phyloP scores from a whole-genome alignment of 1,140 invertebrate genomes.

The Drosophila azteca region DNA sequence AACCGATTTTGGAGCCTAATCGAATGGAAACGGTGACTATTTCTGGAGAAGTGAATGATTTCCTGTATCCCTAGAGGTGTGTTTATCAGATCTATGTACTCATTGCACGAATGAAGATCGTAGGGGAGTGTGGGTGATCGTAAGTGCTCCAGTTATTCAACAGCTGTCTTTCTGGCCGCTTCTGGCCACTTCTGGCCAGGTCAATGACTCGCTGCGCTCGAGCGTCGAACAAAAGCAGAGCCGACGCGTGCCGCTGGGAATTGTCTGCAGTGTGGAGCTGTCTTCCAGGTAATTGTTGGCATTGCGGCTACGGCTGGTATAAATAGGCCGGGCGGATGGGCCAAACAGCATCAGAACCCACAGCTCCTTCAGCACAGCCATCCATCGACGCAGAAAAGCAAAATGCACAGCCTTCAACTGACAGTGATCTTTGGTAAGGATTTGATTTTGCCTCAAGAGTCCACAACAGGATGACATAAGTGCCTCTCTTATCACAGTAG shows the following conservation, averaged over 20 bases:
- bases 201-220: constrained; percentile 2
- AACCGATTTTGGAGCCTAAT: no score
- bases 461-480: background rate
- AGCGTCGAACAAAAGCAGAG: constrained; percentile 4
- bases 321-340: constrained; percentile 9
- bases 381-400: background rate
- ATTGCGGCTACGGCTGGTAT: background rate
- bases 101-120: no score
- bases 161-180: constrained; percentile 16
- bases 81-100: no score
- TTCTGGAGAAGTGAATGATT: no score
- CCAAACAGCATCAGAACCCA: constrained; percentile 13
- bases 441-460: no score
- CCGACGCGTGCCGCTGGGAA: constrained; percentile 4
- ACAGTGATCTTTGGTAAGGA: constrained; percentile 24
- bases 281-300: constrained; percentile 23
- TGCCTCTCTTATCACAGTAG: background rate
- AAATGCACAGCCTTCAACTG: constrained; percentile 16
- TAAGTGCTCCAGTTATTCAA: background rate
- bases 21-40: no score
- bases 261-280: constrained; percentile 1
- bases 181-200: background rate
- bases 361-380: background rate
- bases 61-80: no score
- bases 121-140: no score